These are phyloP conservation scores for Enhydra lutris DNA, from an alignment of 2,113 vertebrate species.

Conservation along the genomic window DNA sequence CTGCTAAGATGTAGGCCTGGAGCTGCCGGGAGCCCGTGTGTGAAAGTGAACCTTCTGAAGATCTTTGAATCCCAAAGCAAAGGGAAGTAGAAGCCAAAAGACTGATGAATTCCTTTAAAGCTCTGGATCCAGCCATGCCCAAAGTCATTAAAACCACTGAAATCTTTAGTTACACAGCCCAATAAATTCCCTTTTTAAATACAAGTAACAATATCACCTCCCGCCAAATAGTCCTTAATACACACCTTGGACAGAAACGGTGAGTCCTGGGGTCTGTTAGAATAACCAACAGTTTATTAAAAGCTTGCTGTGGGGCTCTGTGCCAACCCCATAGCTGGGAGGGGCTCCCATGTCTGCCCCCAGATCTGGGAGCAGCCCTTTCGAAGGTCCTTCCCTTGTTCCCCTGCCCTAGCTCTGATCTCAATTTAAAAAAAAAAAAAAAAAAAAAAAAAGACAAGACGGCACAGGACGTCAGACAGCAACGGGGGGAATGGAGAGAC, in stretches of 20 bases:
- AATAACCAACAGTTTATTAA: constrained; percentile 80
- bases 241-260: constrained; percentile 56
- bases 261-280: constrained; percentile 67
- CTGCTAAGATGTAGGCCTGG: background rate
- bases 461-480: constrained; percentile 74
- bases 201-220: background rate
- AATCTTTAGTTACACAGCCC: background rate
- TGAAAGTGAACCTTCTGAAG: background rate
- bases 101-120: background rate
- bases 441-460: constrained; percentile 70
- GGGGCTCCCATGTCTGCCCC: constrained; percentile 54
- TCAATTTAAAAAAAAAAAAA: constrained; percentile 36
- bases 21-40: background rate
- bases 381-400: constrained; percentile 50
- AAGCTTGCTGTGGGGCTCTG: constrained; percentile 69
- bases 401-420: constrained; percentile 62
- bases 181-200: background rate
- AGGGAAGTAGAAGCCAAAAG: background rate
- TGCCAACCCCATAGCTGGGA: constrained; percentile 61
- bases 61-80: background rate
- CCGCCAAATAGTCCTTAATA: background rate
- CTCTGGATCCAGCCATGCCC: background rate
- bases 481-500: constrained; percentile 54
- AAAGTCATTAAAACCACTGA: background rate
- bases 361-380: constrained; percentile 42